Conservation (phyloP, 2,797 vertebrate genomes). For the Phataginus tetradactyla region DNA sequence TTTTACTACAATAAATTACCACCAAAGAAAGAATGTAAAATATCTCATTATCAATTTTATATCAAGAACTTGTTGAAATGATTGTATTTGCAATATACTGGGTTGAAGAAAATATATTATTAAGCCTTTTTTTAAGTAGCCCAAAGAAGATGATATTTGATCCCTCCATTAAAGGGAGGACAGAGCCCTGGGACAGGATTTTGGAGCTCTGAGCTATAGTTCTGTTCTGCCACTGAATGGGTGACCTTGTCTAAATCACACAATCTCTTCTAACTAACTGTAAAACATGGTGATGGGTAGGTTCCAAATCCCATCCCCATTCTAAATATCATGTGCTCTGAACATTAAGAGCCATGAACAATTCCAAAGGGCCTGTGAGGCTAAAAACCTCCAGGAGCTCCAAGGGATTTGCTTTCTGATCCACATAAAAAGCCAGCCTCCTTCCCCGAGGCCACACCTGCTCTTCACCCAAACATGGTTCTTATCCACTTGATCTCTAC, state of each 20-base stretch:
- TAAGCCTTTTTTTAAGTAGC: neutral
- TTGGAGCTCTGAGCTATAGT: neutral
- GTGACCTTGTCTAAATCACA: neutral
- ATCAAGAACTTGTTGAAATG: neutral
- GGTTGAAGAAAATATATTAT: neutral
- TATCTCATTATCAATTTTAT: neutral
- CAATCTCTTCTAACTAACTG: neutral
- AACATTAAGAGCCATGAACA: neutral
- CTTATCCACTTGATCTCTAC: conserved; percentile 18
- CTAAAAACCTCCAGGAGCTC: neutral
- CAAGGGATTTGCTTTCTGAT: neutral
- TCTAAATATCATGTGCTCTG: neutral
- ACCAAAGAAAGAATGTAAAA: conserved; percentile 21
- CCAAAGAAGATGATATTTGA: neutral
- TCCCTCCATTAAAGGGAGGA: neutral
- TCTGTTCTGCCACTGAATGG: neutral
- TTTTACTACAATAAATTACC: conserved; percentile 45
- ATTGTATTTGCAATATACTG: neutral
- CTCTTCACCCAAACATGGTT: conserved; percentile 23
- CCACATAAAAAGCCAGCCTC: neutral
- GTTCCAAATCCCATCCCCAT: neutral
- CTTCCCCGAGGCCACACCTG: neutral
- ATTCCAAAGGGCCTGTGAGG: neutral
- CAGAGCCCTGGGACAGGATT: neutral
- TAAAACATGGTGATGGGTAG: neutral